Base-by-base conservation (phyloP, 2,888 invertebrate species). In the Kryphioiulus occultus region DNA sequence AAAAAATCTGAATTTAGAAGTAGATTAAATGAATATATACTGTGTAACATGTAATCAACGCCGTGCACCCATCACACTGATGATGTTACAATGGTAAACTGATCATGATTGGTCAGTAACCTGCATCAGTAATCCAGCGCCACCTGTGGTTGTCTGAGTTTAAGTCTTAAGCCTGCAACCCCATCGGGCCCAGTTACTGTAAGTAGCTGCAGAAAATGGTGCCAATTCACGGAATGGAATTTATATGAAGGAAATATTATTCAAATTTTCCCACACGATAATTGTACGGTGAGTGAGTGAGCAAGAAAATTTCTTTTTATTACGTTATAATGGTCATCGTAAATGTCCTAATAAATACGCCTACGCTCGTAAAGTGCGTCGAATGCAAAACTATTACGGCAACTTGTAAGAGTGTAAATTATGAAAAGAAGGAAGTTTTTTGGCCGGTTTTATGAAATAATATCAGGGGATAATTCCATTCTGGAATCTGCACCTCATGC, bases 261-360 rank as follows among this genome's bases (percentile, higher is more conserved):
- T 59, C 59, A 59, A 59, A 59, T 59, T 59, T 59, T 59, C 59
- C 59, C 59, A 59, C 59, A 59, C 4, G n/a, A 59, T 59, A 59
- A n/a, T 59, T 59, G n/a, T n/a, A n/a, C n/a, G n/a, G n/a, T n/a
- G 59, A 59, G 59, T 59, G 59, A 59, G 59, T 59, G 59, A 59
- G 59, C 59, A 15, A 59, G 59, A 59, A 47, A 5, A 59, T n/a
- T 59, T 59, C 9, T 59, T 59, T 59, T 59, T 59, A 59, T 59
- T 59, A 59, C 59, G 59, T 59, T 59, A 59, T 59, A 59, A 59
- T 59, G 59, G 59, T 59, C 59, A 59, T 59, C 59, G 59, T 59
- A 59, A 59, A 59, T 59, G 59, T n/a, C 59, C 59, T 59, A 59
- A 59, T 59, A 59, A 59, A 59, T 59, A 59, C 59, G 59, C 59